These are phyloP conservation scores for Plutomurus gul DNA, from an alignment of 1,140 invertebrate genomes.

Conservation along the genomic window DNA sequence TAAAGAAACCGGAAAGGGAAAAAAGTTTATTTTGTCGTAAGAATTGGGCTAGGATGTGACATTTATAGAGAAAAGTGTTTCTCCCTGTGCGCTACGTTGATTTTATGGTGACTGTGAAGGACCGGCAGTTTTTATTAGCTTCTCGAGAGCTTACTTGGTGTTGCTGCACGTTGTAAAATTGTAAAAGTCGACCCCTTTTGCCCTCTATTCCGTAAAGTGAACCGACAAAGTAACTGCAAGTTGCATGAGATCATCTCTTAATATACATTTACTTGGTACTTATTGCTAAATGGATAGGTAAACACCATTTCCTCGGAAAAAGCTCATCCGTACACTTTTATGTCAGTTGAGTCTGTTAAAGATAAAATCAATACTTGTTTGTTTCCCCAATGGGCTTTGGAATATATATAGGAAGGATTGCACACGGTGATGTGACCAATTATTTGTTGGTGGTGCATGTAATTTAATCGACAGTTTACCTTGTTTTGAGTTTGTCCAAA, in stretches of 20 bases:
- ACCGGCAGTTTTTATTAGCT: not conserved
- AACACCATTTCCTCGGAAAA: too few species aligned
- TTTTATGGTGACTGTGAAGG: constrained; percentile 33
- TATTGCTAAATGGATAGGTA: too few species aligned
- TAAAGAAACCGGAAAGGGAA: constrained; percentile 1
- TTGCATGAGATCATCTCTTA: not conserved
- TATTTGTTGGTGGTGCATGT: too few species aligned
- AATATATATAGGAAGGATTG: too few species aligned
- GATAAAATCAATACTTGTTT: too few species aligned
- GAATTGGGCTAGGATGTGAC: constrained; percentile 21
- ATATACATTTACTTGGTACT: too few species aligned
- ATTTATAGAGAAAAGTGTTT: not conserved
- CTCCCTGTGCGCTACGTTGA: constrained; percentile 27
- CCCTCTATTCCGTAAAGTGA: not conserved
- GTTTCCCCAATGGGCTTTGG: too few species aligned
- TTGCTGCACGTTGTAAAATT: not conserved
- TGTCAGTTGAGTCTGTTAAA: too few species aligned
- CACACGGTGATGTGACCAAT: too few species aligned
- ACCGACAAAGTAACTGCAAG: not conserved
- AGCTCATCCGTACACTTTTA: too few species aligned
- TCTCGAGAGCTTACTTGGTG: not conserved
- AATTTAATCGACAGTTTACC: too few species aligned
- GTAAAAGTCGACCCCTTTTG: not conserved
- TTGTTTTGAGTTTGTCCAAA: too few species aligned
- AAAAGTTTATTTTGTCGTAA: constrained; percentile 11